These are phyloP conservation scores for Erpetoichthys calabaricus DNA, from an alignment of 2,797 vertebrate genomes.

Conservation along the genomic window DNA sequence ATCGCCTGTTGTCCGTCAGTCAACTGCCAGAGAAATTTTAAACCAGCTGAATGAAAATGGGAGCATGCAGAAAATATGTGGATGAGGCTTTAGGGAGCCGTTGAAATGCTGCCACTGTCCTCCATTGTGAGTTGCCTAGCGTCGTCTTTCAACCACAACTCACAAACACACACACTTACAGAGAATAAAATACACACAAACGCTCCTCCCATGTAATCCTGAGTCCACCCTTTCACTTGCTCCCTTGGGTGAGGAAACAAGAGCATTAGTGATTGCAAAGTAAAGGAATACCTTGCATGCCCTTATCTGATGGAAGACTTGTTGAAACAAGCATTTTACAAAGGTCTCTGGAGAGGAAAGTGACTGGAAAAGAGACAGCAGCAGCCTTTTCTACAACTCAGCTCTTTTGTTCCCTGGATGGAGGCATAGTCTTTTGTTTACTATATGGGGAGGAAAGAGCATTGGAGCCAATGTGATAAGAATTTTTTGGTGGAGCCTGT, in stretches of 20 bases:
- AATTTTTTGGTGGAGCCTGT: conserved; percentile 1
- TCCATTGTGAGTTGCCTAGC: conserved; percentile 5
- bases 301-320: conserved; percentile 41
- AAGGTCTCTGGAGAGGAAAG: conserved; percentile 14
- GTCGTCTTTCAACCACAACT: neutral
- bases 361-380: conserved; percentile 27
- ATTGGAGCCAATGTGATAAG: conserved; percentile 16
- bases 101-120: neutral
- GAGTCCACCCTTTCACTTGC: conserved; percentile 17
- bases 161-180: conserved; percentile 17
- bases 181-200: conserved; percentile 12
- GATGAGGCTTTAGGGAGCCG: neutral
- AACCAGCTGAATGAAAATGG: conserved; percentile 1
- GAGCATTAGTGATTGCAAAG: conserved; percentile 22
- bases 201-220: neutral
- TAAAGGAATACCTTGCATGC: conserved; percentile 28
- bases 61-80: conserved; percentile 2
- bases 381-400: conserved; percentile 7
- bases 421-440: conserved; percentile 7
- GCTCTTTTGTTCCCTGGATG: conserved; percentile 14
- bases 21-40: neutral
- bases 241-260: conserved; percentile 15
- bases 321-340: conserved; percentile 34
- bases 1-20: conserved; percentile 5
- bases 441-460: conserved; percentile 18